phyloP scores from a whole-genome alignment of 2,797 vertebrate genomes.

The Xenopus petersii region DNA sequence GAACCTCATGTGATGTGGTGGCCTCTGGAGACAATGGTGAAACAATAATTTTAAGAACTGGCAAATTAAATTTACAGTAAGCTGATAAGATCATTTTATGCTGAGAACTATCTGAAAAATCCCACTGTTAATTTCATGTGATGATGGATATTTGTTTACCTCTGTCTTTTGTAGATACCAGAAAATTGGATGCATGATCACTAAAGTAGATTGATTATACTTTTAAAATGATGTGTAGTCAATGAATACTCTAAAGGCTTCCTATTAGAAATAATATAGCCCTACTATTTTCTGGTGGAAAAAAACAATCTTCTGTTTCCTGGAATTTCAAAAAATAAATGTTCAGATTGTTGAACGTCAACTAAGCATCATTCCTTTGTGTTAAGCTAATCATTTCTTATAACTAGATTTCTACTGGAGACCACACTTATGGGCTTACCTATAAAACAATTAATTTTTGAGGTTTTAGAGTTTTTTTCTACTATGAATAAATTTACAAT shows the following conservation, averaged over 20 bases:
- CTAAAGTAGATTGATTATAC: not conserved
- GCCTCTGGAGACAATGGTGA: conserved; percentile 11
- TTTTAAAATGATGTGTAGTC: not conserved
- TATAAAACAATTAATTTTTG: too few species aligned
- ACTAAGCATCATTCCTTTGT: not conserved
- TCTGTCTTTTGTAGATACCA: not conserved
- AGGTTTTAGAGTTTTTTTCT: too few species aligned
- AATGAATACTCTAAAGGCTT: too few species aligned
- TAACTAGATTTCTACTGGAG: too few species aligned
- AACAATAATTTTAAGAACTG: conserved; percentile 19
- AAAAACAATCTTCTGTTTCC: not conserved
- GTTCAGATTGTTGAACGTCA: too few species aligned
- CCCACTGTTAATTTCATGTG: not conserved
- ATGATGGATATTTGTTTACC: not conserved
- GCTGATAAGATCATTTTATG: not conserved
- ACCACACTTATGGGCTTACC: too few species aligned
- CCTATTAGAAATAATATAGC: too few species aligned
- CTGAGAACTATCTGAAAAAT: not conserved
- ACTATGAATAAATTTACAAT: too few species aligned
- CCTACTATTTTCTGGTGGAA: not conserved
- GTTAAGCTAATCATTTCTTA: too few species aligned
- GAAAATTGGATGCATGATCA: not conserved
- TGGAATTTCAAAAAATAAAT: too few species aligned
- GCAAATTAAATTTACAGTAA: conserved; percentile 6
- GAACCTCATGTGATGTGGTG: conserved; percentile 8